phyloP scores from a whole-genome alignment of 1,140 invertebrate genomes.

The Heliconius melpomene region DNA sequence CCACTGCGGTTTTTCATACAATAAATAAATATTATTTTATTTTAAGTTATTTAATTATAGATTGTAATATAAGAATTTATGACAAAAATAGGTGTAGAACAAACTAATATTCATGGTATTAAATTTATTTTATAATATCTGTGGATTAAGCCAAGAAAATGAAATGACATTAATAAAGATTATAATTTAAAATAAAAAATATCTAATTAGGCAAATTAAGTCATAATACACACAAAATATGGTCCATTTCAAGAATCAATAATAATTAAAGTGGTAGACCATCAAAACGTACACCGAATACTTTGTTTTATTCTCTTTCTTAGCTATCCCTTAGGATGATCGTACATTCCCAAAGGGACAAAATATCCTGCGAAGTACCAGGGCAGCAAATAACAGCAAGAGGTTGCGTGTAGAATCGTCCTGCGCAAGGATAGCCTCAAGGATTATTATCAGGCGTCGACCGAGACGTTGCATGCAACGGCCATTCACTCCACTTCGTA shows the following conservation, averaged over 20 bases:
- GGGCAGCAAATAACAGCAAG: slow-evolving; percentile 68
- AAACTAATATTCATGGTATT: no score
- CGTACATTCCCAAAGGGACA: slow-evolving; percentile 80
- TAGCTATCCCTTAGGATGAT: slow-evolving; percentile 60
- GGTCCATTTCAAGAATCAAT: neutral
- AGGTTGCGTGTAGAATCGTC: slow-evolving; percentile 61
- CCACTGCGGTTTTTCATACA: no score
- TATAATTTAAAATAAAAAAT: no score
- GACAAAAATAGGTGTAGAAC: no score
- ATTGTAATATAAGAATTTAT: no score
- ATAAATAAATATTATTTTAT: no score
- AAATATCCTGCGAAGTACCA: slow-evolving; percentile 81
- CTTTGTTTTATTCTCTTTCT: slow-evolving; percentile 5
- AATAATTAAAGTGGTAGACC: neutral
- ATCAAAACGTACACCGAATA: neutral
- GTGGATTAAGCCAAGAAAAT: no score
- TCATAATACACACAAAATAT: neutral
- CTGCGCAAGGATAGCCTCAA: slow-evolving; percentile 77
- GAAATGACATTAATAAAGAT: no score
- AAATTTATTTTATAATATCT: no score
- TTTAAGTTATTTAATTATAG: neutral
- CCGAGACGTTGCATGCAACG: slow-evolving; percentile 49
- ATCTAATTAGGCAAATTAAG: neutral
- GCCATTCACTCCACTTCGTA: slow-evolving; percentile 57
- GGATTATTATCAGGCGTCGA: slow-evolving; percentile 63